These are phyloP conservation scores for Grapholita molesta DNA, from an alignment of 1,140 invertebrate genomes.

Conservation along the genomic window DNA sequence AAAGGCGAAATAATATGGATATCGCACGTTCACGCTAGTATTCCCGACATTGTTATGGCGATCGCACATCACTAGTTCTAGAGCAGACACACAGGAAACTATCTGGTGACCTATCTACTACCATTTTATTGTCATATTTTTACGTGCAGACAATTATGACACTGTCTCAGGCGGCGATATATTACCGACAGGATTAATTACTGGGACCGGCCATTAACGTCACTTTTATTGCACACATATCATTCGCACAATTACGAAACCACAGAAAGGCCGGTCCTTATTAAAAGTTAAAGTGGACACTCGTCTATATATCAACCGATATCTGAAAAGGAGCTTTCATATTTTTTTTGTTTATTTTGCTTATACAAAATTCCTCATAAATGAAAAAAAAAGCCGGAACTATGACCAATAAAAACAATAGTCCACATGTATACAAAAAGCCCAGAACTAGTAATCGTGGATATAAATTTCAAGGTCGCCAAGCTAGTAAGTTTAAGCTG, in stretches of 20 bases:
- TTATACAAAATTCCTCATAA: too few relatives aligned
- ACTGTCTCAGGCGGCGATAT: background rate
- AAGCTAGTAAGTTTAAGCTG: too few relatives aligned
- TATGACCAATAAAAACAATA: too few relatives aligned
- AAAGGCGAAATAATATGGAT: too few relatives aligned
- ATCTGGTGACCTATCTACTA: background rate
- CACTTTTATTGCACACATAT: conserved; percentile 59
- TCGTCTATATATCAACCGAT: background rate
- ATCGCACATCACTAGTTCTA: background rate
- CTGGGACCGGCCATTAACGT: conserved; percentile 45
- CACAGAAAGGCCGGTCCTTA: background rate
- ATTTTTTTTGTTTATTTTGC: too few relatives aligned
- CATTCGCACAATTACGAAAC: conserved; percentile 42
- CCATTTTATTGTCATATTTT: conserved; percentile 9
- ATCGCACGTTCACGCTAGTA: too few relatives aligned
- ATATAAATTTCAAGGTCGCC: too few relatives aligned
- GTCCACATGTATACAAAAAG: too few relatives aligned
- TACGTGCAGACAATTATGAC: conserved; percentile 12
- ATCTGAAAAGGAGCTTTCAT: background rate
- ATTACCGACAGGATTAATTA: conserved; percentile 7
- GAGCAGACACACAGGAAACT: background rate
- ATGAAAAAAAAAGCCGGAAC: too few relatives aligned
- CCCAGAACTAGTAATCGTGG: too few relatives aligned
- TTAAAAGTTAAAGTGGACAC: background rate
- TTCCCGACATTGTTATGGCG: background rate